Evolutionary conservation across 2,797 vertebrate genomes (phyloP).

Genomic region (Sebastes goodei): DNA sequence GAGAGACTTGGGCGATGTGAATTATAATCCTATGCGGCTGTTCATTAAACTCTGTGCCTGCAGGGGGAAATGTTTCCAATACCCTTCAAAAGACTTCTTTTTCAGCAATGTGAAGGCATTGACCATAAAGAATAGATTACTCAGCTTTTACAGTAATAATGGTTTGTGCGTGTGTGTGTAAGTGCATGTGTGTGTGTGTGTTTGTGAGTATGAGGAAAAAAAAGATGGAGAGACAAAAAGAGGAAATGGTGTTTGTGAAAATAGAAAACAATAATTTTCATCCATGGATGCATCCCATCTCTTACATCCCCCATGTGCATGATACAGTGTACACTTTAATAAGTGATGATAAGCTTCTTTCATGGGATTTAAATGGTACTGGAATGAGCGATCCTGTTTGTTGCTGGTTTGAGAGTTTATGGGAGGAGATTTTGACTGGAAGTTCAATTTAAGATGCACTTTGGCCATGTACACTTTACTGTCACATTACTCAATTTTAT

Average conservation of each 20-base stretch:
- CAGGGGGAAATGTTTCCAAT: constrained; percentile 74
- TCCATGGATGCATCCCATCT: constrained; percentile 28
- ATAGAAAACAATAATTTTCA: constrained; percentile 38
- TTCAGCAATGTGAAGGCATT: constrained; percentile 66
- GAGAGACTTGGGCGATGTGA: constrained; percentile 66
- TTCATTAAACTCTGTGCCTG: constrained; percentile 76
- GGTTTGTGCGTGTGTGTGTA: not conserved
- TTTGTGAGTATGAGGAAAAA: not conserved
- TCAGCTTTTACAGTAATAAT: constrained; percentile 66
- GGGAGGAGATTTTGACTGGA: not conserved
- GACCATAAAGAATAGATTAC: constrained; percentile 77
- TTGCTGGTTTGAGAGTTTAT: not conserved
- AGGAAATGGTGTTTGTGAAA: constrained; percentile 36
- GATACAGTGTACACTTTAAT: constrained; percentile 5
- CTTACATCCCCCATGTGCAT: not conserved
- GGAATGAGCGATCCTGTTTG: constrained; percentile 2
- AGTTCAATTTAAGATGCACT: not conserved
- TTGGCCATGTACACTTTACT: constrained; percentile 1
- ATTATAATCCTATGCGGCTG: constrained; percentile 71
- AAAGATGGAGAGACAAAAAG: not conserved
- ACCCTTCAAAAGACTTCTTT: constrained; percentile 73
- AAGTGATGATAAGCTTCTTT: constrained; percentile 21
- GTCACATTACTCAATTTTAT: constrained; percentile 8
- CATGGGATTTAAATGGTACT: not conserved
- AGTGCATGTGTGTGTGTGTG: not conserved